A percentile compares a stretch with the other conserved stretches of the same genome.
Conservation (phyloP, 2,888 invertebrate species). For the Aphodius sticticus region DNA sequence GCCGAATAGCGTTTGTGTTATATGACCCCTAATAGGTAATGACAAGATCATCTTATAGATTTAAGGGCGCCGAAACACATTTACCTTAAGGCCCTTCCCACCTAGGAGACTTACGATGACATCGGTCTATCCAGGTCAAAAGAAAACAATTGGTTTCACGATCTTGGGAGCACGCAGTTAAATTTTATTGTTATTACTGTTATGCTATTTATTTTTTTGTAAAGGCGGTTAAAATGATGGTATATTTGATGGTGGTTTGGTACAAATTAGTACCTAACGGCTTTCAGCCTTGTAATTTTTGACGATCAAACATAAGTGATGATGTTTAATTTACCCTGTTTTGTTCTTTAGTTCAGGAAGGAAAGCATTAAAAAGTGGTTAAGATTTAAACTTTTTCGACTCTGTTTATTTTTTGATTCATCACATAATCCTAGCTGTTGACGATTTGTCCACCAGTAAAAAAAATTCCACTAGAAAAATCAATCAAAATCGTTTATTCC, state of each 20-base stretch:
- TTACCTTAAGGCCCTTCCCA: background rate
- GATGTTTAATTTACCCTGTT: too few species aligned
- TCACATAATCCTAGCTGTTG: too few species aligned
- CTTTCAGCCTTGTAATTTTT: too few species aligned
- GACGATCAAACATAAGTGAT: too few species aligned
- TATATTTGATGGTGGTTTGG: background rate
- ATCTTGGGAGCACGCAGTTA: background rate
- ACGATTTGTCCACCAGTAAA: background rate
- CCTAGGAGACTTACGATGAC: background rate
- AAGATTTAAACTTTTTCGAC: background rate
- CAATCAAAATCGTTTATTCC: background rate
- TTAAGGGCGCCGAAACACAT: background rate
- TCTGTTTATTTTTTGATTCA: too few species aligned
- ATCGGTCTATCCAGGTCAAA: background rate
- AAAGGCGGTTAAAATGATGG: too few species aligned
- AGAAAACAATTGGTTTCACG: background rate
- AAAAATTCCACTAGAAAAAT: background rate
- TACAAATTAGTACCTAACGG: background rate
- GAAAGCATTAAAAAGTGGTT: background rate
- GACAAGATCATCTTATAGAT: background rate
- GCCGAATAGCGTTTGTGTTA: background rate
- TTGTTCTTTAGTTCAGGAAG: too few species aligned
- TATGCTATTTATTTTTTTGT: too few species aligned
- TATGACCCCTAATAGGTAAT: background rate
- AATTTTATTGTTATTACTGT: background rate